Base-by-base conservation (phyloP, 2,888 invertebrate genomes). In the Sipha maydis region DNA sequence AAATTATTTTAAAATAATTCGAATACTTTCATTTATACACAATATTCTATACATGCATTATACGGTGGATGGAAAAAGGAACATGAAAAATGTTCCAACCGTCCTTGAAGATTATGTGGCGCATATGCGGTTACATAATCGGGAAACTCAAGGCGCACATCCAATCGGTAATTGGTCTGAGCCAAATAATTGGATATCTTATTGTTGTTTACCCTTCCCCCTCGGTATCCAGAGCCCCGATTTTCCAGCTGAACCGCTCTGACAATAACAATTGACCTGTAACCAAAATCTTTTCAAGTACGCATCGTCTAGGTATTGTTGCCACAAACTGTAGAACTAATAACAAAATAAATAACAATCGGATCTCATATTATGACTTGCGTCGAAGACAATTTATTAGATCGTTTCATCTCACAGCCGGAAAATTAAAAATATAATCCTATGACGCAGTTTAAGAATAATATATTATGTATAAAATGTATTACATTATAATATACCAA, bases 261-360 rank as follows among this genome's bases (percentile, higher is more conserved):
- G 75, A 88, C 88, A 88, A 82, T 88, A 88, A 71, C 83, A 88
- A 88, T 88, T 88, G 88, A 88, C 88, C 88, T 88, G 88, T 88
- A 88, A 88, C 88, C 80, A 67, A 82, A 88, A 41, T 88, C 80
- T 88, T 82, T 82, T 88, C 82, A 48, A 88, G 75, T 75, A 80
- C 41, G 73, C 79, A 56, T 86, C 86, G 71, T n/a, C 69, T 34
- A 28, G 34, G 73, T 38, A 73, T 86, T 86, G 86, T 86, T 80
- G 41, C 73, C 31, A 48, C 73, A 82, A 75, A 88, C 82, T 38
- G 88, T 80, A 80, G 75, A 82, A 82, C 80, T 80, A 85, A 85
- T 86, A 75, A 82, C 80, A 88, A 67, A 75, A 88, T 80, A 80
- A 80, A 88, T 76, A 88, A 88, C 88, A 82, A 88, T 82, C 31